Conservation (phyloP, 2,888 invertebrate species). For the Cephonodes hylas region DNA sequence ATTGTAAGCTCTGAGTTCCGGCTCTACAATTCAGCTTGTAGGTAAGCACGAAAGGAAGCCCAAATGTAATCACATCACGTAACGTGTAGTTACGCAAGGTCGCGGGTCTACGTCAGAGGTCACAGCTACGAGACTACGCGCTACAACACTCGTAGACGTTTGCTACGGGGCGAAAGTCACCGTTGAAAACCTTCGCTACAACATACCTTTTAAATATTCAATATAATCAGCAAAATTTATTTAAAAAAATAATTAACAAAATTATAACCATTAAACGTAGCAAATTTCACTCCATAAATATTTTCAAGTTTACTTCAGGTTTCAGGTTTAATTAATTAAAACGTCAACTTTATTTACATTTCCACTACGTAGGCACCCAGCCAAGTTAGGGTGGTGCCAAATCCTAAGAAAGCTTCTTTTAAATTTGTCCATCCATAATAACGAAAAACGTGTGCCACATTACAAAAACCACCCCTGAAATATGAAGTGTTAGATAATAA, state of each 20-base stretch:
- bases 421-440: neutral
- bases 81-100: conserved; percentile 29
- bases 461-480: neutral
- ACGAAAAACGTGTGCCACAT: neutral
- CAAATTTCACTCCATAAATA: neutral
- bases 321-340: too few species aligned
- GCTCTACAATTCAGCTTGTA: neutral
- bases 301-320: neutral
- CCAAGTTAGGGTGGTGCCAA: too few species aligned
- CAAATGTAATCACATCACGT: conserved; percentile 3
- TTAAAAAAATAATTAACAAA: neutral
- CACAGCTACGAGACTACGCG: conserved; percentile 65
- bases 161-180: conserved; percentile 55
- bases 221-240: neutral
- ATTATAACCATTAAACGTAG: neutral
- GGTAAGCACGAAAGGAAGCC: neutral
- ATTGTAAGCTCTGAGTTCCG: neutral
- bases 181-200: conserved; percentile 55
- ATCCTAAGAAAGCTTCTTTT: neutral
- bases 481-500: neutral
- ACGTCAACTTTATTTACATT: too few species aligned
- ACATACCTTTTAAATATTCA: neutral
- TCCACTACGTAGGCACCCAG: too few species aligned
- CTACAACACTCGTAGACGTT: conserved; percentile 53
- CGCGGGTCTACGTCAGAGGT: conserved; percentile 48